A percentile compares a stretch with the other conserved stretches of the same genome.
phyloP scores from a whole-genome alignment of 1,140 invertebrate species.

The Drosophila baimaii region DNA sequence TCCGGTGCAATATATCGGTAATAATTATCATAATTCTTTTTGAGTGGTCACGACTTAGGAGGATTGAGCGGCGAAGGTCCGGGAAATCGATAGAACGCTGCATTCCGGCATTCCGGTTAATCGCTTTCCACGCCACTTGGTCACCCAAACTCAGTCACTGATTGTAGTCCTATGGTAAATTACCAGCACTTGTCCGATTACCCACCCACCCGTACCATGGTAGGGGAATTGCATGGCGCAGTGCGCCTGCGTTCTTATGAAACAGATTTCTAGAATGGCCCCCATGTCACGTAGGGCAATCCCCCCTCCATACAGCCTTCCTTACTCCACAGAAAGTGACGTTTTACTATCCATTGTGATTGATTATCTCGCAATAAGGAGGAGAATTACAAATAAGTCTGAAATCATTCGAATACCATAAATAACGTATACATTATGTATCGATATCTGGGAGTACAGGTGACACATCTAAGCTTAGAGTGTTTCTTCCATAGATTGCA shows the following conservation, averaged over 20 bases:
- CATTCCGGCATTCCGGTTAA: constrained; percentile 25
- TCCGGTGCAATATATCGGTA: neutral
- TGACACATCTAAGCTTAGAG: too few species aligned
- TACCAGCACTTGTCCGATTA: constrained; percentile 27
- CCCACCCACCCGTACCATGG: neutral
- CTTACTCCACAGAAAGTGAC: neutral
- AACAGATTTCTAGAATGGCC: constrained; percentile 37
- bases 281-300: constrained; percentile 28
- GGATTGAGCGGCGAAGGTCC: neutral
- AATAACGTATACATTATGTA: constrained; percentile 6
- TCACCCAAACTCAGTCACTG: constrained; percentile 10
- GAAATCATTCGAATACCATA: neutral
- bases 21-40: neutral
- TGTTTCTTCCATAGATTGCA: neutral
- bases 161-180: constrained; percentile 27
- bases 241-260: constrained; percentile 47
- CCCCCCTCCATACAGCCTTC: too few species aligned
- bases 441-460: neutral
- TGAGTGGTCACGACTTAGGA: neutral
- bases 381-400: neutral
- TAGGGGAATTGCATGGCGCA: neutral
- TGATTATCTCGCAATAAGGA: constrained; percentile 14
- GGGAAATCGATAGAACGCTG: constrained; percentile 28
- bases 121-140: constrained; percentile 30
- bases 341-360: constrained; percentile 15